Conservation (phyloP, 2,797 vertebrate genomes). For the Huso huso region DNA sequence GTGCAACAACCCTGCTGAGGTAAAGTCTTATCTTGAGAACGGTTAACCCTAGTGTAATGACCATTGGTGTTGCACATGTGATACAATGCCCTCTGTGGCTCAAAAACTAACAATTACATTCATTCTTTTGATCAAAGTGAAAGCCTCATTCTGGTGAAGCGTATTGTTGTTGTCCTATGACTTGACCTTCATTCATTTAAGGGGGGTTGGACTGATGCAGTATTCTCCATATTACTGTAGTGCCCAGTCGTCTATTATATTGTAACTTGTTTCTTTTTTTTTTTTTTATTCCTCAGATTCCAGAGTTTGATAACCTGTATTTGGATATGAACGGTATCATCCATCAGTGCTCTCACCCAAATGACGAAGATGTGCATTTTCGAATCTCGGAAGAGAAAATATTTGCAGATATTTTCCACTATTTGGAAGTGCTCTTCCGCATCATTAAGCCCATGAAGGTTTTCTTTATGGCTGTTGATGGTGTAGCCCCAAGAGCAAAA, state of each 20-base stretch:
- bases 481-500: conserved; percentile 94
- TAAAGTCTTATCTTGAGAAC: too few relatives aligned
- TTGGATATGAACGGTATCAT: conserved; percentile 99
- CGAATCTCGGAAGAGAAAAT: conserved; percentile 97
- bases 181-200: too few relatives aligned
- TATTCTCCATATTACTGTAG: too few relatives aligned
- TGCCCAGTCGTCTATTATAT: neutral
- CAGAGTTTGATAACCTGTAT: conserved; percentile 96
- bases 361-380: conserved; percentile 96
- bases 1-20: too few relatives aligned
- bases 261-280: neutral
- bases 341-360: conserved; percentile 96
- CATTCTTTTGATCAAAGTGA: too few relatives aligned
- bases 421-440: conserved; percentile 91
- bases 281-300: conserved; percentile 65
- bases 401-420: conserved; percentile 95
- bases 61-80: too few relatives aligned
- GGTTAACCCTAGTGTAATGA: too few relatives aligned
- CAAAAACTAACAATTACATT: too few relatives aligned
- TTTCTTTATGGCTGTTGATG: conserved; percentile 98
- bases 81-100: too few relatives aligned
- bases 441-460: conserved; percentile 94
- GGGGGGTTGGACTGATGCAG: too few relatives aligned
- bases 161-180: too few relatives aligned
- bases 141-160: too few relatives aligned